These are phyloP conservation scores for Drosophila gunungcola DNA, from an alignment of 1,140 invertebrate species.

Conservation along the genomic window DNA sequence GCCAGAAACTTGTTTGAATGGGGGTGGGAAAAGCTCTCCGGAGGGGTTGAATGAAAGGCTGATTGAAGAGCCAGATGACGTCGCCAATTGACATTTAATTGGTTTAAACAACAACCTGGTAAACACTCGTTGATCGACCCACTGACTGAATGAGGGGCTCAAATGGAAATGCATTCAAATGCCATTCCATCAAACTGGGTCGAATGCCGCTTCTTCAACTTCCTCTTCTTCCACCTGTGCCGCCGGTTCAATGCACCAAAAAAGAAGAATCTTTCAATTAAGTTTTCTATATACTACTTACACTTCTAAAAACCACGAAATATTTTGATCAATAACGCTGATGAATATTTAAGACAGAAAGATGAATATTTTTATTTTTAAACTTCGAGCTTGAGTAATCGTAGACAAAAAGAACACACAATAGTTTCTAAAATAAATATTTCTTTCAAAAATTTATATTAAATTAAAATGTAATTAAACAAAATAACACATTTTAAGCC, in stretches of 20 bases:
- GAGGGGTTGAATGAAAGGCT: conserved; percentile 27
- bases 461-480: too few species aligned
- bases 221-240: conserved; percentile 47
- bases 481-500: too few species aligned
- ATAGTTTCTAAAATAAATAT: too few species aligned
- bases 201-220: conserved; percentile 30
- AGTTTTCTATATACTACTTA: background rate
- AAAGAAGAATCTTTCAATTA: conserved; percentile 13
- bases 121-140: conserved; percentile 38
- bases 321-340: too few species aligned
- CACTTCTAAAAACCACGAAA: background rate
- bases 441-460: too few species aligned
- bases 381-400: too few species aligned
- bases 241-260: conserved; percentile 52
- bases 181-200: conserved; percentile 54
- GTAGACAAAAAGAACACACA: too few species aligned
- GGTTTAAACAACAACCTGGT: conserved; percentile 41
- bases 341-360: too few species aligned
- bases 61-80: conserved; percentile 55
- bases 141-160: conserved; percentile 13
- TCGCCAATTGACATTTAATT: conserved; percentile 68
- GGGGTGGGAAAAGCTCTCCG: conserved; percentile 12
- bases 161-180: conserved; percentile 54
- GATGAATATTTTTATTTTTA: too few species aligned
- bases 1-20: conserved; percentile 11